Evolutionary conservation across 2,113 vertebrate species (phyloP), one percentile per base, ranked within the genome.

Genomic region (Meriones unguiculatus): DNA sequence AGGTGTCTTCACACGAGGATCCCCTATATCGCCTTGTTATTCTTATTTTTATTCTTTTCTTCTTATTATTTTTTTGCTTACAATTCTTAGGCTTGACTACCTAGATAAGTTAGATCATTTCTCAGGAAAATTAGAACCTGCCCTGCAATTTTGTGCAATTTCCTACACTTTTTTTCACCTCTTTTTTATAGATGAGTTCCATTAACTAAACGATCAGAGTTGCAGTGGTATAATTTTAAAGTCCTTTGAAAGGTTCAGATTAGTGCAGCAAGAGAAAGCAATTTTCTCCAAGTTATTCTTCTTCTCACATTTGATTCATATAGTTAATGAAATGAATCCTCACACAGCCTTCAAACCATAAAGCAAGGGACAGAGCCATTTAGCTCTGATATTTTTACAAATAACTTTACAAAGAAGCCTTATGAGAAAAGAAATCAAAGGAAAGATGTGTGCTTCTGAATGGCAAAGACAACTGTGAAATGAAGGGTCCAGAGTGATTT

Each of bases 301-400:
- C 13, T 91, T 96, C 80, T 92, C 88, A 93, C 50, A 94, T 97
- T 96, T 91, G 69, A 92, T 85, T 97, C 30, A 90, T 73, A 92
- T 50, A 90, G 54, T 94, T 93, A 95, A 92, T 97, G 84, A 94
- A 93, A 85, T 87, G 64, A 59, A 93, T 64, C n/a, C 94, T 89
- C 54, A 93, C 67, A 88, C 0, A 59, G 59, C 46, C 35, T 92
- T 50, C 86, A 52, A 93, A 73, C 20, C 46, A 88, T 52, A 93
- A 77, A 92, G 65, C 52, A 96, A 67, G 35, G 41, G 59, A 91
- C 12, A 94, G 93, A 96, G 67, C 5, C 73, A 88, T 76, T 93
- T 84, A 89, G 38, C 72, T 91, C 65, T 94, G 88, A 90, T 77
- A 57, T 57, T 57, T 57, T 28, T 75, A 41, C 87, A 89, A 90